Base-by-base conservation (phyloP, 2,797 vertebrate species). In the Liasis olivaceus region DNA sequence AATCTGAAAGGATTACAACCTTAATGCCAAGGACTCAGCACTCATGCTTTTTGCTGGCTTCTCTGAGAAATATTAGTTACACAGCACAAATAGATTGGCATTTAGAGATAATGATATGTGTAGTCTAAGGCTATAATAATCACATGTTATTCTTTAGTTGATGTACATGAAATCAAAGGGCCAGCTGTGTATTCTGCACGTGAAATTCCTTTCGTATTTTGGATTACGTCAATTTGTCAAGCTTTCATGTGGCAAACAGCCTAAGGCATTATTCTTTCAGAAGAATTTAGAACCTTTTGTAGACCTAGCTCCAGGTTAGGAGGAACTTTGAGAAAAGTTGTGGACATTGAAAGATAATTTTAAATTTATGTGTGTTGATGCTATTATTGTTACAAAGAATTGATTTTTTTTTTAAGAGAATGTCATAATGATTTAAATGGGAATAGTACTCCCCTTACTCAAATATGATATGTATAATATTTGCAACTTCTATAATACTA, bases 81-180 rank as follows among this genome's bases (percentile, higher is more conserved):
- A 91, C 63, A 6, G 0, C 4, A 17, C 24, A 14, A 63, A 66
- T 42, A 8, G 85, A 63, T 56, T 94, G 77, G 31, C 69, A 59
- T 69, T 87, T 42, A 87, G 47, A 20, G 63, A n/a, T 87, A 3
- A 6, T 85, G 66, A 62, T 86, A 12, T 0, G n/a, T 60, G 20
- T 69, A 91, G 95, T 87, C 90, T 81, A 89, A 90, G 88, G 9
- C 64, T 31, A 3, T 88, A 2, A 62, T 77, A 47, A 47, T 81
- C 85, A 24, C 56, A 77, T 87, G 58, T 87, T 87, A 92, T 54
- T 89, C 64, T 91, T 89, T 31, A 11, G 64, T 86, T 88, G 66
- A 56, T 92, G 24, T 1, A 91, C n/a, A 0, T 59, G 14, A 1
- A 2, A 89, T 92, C 8, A 26, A 1, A 2, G 87, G 90, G 3